Evolutionary conservation across 2,888 invertebrate species (phyloP).

Genomic region (Trisateles emortualis): DNA sequence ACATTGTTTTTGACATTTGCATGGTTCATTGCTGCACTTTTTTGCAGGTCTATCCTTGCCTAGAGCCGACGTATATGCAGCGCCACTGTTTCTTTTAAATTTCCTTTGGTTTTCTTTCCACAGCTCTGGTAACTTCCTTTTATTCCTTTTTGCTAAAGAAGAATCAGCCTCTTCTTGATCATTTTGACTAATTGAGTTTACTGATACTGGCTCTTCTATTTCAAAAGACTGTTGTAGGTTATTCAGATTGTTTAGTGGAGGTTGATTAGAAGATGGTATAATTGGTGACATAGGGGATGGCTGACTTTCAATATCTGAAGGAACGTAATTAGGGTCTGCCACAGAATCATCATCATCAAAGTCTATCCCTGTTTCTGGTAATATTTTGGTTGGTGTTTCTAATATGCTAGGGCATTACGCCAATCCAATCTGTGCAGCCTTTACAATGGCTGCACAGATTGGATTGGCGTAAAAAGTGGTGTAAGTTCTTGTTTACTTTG

Average conservation of each 20-base stretch:
- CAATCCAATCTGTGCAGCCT: no score
- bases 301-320: constrained; percentile 11
- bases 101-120: constrained; percentile 13
- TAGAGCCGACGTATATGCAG: neutral
- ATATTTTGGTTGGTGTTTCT: no score
- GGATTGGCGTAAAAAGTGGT: constrained; percentile 22
- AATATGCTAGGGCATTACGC: no score
- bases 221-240: neutral
- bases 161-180: no score
- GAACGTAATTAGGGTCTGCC: constrained; percentile 12
- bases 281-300: constrained; percentile 10
- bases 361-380: no score
- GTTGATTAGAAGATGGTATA: neutral
- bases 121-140: constrained; percentile 20
- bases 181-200: neutral
- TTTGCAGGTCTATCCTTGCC: constrained; percentile 19
- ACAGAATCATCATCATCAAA: constrained; percentile 19
- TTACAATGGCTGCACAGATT: constrained; percentile 10
- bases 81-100: constrained; percentile 12
- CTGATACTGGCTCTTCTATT: constrained; percentile 3
- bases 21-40: constrained; percentile 15
- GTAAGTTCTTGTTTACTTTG: constrained; percentile 19
- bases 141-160: constrained; percentile 13
- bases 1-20: constrained; percentile 20
- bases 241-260: neutral